These are phyloP conservation scores for Amphipyra tragopoginis DNA, from an alignment of 2,888 invertebrate genomes.

Conservation along the genomic window DNA sequence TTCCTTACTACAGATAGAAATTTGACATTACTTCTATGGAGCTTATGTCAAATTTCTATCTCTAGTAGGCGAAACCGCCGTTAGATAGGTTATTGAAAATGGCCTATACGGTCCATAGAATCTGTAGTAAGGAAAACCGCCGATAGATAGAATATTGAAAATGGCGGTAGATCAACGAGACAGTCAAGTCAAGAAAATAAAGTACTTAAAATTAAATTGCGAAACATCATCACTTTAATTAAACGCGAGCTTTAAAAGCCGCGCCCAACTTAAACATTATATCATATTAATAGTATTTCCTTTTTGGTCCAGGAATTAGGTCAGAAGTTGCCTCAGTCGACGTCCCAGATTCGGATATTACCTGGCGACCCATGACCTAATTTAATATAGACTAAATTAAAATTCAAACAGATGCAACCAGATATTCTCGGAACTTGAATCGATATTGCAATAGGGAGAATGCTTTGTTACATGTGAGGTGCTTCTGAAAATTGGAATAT, in stretches of 20 bases:
- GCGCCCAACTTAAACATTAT: slow-evolving; percentile 21
- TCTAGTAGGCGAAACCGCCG: too few relatives aligned
- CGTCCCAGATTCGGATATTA: slow-evolving; percentile 42
- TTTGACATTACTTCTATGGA: too few relatives aligned
- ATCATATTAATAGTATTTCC: slow-evolving; percentile 40
- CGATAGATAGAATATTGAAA: too few relatives aligned
- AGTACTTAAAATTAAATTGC: too few relatives aligned
- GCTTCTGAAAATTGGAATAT: not conserved
- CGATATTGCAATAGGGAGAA: slow-evolving; percentile 13
- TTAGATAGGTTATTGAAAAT: too few relatives aligned
- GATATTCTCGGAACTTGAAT: slow-evolving; percentile 4
- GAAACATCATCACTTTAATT: too few relatives aligned
- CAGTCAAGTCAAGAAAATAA: too few relatives aligned
- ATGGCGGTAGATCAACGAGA: too few relatives aligned
- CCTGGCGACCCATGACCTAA: slow-evolving; percentile 44
- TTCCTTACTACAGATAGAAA: too few relatives aligned
- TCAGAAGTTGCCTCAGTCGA: slow-evolving; percentile 37
- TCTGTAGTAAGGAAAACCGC: too few relatives aligned
- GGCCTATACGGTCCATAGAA: too few relatives aligned
- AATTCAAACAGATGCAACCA: slow-evolving; percentile 7
- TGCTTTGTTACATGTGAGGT: not conserved
- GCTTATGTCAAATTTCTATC: too few relatives aligned
- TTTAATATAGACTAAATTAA: slow-evolving; percentile 41
- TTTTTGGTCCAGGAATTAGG: slow-evolving; percentile 41
- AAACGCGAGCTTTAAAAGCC: slow-evolving; percentile 5